Percentiles rank a stretch among this genome's conserved stretches.
These are phyloP conservation scores for Blastobasis adustella DNA, from an alignment of 2,888 invertebrate genomes.

Conservation along the genomic window DNA sequence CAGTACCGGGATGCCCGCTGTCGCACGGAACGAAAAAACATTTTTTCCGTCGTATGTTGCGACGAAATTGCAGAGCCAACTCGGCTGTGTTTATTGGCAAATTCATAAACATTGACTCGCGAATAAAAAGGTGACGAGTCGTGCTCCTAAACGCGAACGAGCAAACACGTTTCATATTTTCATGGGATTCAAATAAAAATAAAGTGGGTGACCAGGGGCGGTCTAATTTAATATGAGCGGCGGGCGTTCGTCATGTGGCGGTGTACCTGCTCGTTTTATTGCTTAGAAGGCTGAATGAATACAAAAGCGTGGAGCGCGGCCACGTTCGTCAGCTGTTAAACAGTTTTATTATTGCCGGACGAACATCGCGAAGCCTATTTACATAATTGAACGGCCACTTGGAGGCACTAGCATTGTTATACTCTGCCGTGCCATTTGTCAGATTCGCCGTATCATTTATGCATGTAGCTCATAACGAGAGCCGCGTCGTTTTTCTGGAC, in stretches of 20 bases:
- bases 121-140: slow-evolving; percentile 53
- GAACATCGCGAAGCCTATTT: slow-evolving; percentile 67
- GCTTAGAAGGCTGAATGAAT: slow-evolving; percentile 54
- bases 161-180: slow-evolving; percentile 66
- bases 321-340: slow-evolving; percentile 70
- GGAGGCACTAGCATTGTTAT: slow-evolving; percentile 72
- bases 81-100: slow-evolving; percentile 61
- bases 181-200: slow-evolving; percentile 72
- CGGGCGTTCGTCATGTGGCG: slow-evolving; percentile 57
- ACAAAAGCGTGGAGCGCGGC: slow-evolving; percentile 59
- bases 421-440: slow-evolving; percentile 72
- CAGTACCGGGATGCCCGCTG: slow-evolving; percentile 25
- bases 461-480: slow-evolving; percentile 69
- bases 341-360: slow-evolving; percentile 71
- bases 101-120: slow-evolving; percentile 70
- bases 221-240: slow-evolving; percentile 70
- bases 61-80: slow-evolving; percentile 45
- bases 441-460: slow-evolving; percentile 73
- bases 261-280: slow-evolving; percentile 65
- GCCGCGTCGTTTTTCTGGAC: slow-evolving; percentile 63
- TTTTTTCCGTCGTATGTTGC: slow-evolving; percentile 32
- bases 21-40: slow-evolving; percentile 21
- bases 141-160: slow-evolving; percentile 50
- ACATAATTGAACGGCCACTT: slow-evolving; percentile 76
- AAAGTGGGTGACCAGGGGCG: slow-evolving; percentile 63